Conservation (phyloP, 2,888 invertebrate species). For the Andrena camellia region DNA sequence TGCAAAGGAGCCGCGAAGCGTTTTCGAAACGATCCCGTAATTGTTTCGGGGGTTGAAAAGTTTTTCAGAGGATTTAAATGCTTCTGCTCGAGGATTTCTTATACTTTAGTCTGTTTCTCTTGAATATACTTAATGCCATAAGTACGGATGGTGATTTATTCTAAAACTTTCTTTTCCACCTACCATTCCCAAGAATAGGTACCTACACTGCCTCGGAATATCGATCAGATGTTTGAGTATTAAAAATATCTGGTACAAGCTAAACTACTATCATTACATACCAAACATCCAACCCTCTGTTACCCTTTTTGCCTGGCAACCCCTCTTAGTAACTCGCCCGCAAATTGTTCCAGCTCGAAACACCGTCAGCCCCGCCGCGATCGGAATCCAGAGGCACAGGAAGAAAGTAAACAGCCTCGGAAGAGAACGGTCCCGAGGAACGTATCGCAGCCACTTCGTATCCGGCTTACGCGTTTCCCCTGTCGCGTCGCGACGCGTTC, state of each 20-base stretch:
- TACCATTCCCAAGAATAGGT: neutral
- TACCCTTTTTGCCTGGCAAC: slow-evolving; percentile 11
- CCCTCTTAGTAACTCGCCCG: neutral
- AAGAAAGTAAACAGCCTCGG: slow-evolving; percentile 50
- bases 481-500: slow-evolving; percentile 49
- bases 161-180: neutral
- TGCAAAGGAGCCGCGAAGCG: slow-evolving; percentile 37
- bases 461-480: slow-evolving; percentile 63
- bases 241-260: slow-evolving; percentile 2
- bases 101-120: neutral
- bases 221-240: neutral
- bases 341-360: slow-evolving; percentile 15
- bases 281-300: neutral
- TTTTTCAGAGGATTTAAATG: neutral
- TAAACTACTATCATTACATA: slow-evolving; percentile 10
- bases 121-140: neutral
- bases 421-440: slow-evolving; percentile 33
- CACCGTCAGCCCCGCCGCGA: neutral
- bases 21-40: slow-evolving; percentile 32
- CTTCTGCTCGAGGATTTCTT: neutral
- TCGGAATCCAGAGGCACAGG: slow-evolving; percentile 17
- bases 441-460: slow-evolving; percentile 54
- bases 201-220: neutral
- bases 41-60: slow-evolving; percentile 25
- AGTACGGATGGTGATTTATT: neutral